A percentile compares a stretch with the other conserved stretches of the same genome.
Conservation (phyloP, 2,797 vertebrate species). For the Leptatherina wallacei region DNA sequence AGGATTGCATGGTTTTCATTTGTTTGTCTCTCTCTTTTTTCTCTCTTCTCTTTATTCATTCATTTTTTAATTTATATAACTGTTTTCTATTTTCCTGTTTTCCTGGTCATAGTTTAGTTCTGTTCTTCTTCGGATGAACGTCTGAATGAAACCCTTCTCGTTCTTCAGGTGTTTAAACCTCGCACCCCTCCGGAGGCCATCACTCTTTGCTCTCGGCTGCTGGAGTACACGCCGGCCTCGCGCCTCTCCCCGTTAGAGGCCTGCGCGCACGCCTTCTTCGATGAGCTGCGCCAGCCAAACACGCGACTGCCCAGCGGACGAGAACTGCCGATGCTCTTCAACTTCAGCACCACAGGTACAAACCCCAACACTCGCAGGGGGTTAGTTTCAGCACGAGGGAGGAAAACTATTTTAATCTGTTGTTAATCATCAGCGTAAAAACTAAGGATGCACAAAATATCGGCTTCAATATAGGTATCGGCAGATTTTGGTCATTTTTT, state of each 20-base stretch:
- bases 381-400: not conserved
- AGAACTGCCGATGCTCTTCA: conserved; percentile 90
- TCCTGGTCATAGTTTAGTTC: no score
- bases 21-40: no score
- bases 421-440: not conserved
- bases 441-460: no score
- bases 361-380: not conserved
- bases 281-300: conserved; percentile 88
- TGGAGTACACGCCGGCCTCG: conserved; percentile 90
- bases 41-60: no score
- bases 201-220: conserved; percentile 87
- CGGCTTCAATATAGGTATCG: no score
- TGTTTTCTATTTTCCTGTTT: no score
- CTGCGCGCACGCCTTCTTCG: conserved; percentile 90
- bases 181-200: conserved; percentile 90
- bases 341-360: conserved; percentile 90
- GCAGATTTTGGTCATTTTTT: no score
- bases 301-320: conserved; percentile 88
- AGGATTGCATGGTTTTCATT: no score
- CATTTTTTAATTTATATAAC: no score
- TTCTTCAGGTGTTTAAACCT: conserved; percentile 88
- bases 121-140: no score
- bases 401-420: not conserved
- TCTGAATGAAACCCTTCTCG: not conserved
- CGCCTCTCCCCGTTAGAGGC: conserved; percentile 89